A percentile compares a stretch with the other conserved stretches of the same genome.
phyloP scores from a whole-genome alignment of 2,113 vertebrate species.

The Boulengeromyrus knoepffleri region DNA sequence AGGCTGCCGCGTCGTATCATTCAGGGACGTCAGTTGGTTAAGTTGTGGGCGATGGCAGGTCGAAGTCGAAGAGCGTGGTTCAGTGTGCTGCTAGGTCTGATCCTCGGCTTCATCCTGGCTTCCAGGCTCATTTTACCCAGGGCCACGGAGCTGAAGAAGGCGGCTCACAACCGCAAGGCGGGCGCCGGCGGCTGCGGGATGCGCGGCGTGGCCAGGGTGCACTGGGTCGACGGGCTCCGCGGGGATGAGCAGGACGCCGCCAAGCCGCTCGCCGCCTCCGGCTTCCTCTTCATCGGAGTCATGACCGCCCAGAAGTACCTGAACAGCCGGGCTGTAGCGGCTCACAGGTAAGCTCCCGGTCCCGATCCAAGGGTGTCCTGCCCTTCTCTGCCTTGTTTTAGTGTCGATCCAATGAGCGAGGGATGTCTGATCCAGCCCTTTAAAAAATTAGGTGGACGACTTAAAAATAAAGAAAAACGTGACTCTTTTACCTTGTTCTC shows the following conservation, averaged over 20 bases:
- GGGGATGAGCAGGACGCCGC: conserved; percentile 52
- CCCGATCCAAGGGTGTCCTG: not conserved
- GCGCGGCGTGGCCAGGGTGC: conserved; percentile 43
- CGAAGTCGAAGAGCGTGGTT: conserved; percentile 83
- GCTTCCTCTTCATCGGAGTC: conserved; percentile 87
- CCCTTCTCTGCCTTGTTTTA: not conserved
- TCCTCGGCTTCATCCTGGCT: conserved; percentile 84
- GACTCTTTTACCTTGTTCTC: not conserved
- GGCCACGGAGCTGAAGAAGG: conserved; percentile 70
- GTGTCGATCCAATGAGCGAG: not conserved
- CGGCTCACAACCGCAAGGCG: conserved; percentile 63
- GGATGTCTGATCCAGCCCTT: not conserved
- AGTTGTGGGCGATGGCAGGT: conserved; percentile 63
- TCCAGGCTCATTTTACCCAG: conserved; percentile 78
- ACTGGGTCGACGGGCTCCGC: conserved; percentile 33
- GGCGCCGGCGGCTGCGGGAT: conserved; percentile 49
- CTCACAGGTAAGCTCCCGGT: conserved; percentile 69
- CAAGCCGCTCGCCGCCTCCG: conserved; percentile 50
- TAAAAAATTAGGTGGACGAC: not conserved
- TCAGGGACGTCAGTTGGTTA: not conserved
- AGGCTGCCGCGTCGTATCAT: conserved; percentile 22
- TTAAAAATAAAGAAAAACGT: not conserved
- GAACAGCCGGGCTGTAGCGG: conserved; percentile 81
- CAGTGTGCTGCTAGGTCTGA: conserved; percentile 79
- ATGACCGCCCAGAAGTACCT: conserved; percentile 98